Evolutionary conservation across 2,797 vertebrate species (phyloP), one percentile per base, ranked within the genome.

Genomic region (Chanos chanos): DNA sequence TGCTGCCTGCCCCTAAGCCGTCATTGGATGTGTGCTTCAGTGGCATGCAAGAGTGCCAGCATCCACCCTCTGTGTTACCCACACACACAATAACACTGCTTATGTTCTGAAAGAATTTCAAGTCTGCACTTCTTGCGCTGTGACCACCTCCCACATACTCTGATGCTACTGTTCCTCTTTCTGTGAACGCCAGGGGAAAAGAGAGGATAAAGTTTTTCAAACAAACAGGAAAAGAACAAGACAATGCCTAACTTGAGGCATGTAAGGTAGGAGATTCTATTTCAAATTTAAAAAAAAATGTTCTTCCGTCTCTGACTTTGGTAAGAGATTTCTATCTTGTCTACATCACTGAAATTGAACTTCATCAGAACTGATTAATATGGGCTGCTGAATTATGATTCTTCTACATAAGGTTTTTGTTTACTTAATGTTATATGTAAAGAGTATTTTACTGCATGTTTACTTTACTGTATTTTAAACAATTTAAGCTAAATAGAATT

Each of bases 71-170:
- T 61, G 33, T 65, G 55, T 73, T 45, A 28, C 56, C 69, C 50
- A 52, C 68, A 40, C 68, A 40, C 70, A 73, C 75, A 78, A 71
- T 64, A 76, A 73, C 48, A 72, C 73, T 72, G 81, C 79, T 82
- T 86, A 75, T 86, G 84, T 86, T 86, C 83, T 86, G 82, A 80
- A 82, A 81, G 66, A 77, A 78, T 77, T 78, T 77, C 73, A 77
- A 72, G 33, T 49, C 75, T 81, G 83, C 74, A 82, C 83, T 77
- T 71, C 66, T 75, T 77, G 77, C 77, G 80, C 73, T 77, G 76
- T 62, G 64, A 54, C 25, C 56, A 76, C 79, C 76, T 80, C 82
- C 83, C 74, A 71, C 73, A 68, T 62, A 71, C 64, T 77, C 72
- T 61, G 71, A 64, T 68, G 77, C 66, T 79, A 77, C 76, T 47